These are phyloP conservation scores for Catagonus wagneri DNA, from an alignment of 2,113 vertebrate species.

Conservation along the genomic window DNA sequence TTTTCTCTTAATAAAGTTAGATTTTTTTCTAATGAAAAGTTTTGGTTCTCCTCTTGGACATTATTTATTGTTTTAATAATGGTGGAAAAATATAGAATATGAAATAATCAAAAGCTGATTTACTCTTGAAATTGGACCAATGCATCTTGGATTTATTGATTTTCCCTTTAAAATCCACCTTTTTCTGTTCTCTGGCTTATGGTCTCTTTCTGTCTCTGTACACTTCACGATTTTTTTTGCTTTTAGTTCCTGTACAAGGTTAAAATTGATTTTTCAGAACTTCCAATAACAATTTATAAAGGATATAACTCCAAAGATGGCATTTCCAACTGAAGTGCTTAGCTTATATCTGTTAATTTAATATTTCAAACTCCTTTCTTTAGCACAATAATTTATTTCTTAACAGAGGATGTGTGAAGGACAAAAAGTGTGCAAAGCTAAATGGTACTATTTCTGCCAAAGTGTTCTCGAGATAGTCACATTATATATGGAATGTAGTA, in stretches of 20 bases:
- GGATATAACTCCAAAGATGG: constrained; percentile 59
- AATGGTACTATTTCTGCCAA: constrained; percentile 47
- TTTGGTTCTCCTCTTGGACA: constrained; percentile 31
- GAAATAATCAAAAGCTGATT: constrained; percentile 66
- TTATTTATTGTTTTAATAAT: constrained; percentile 77
- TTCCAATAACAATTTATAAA: constrained; percentile 71
- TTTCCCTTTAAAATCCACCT: neutral
- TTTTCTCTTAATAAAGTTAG: constrained; percentile 28
- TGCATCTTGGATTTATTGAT: constrained; percentile 38
- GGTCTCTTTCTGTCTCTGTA: neutral
- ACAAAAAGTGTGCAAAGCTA: constrained; percentile 47
- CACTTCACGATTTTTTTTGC: constrained; percentile 54
- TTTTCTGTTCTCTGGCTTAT: constrained; percentile 38
- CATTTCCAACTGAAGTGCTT: constrained; percentile 64
- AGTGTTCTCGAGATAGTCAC: constrained; percentile 16
- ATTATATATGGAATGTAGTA: constrained; percentile 40
- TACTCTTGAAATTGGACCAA: constrained; percentile 53
- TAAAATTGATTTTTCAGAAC: constrained; percentile 77
- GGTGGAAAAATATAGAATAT: constrained; percentile 35
- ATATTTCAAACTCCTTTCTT: constrained; percentile 58
- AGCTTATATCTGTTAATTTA: constrained; percentile 71
- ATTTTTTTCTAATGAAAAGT: neutral
- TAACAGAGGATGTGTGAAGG: constrained; percentile 68
- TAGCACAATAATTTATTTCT: constrained; percentile 70
- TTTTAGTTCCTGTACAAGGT: constrained; percentile 65